Percentiles rank a stretch among this genome's conserved stretches.
phyloP scores from a whole-genome alignment of 35 echinoderm and acorn worm genomes.

The Acanthaster planci region DNA sequence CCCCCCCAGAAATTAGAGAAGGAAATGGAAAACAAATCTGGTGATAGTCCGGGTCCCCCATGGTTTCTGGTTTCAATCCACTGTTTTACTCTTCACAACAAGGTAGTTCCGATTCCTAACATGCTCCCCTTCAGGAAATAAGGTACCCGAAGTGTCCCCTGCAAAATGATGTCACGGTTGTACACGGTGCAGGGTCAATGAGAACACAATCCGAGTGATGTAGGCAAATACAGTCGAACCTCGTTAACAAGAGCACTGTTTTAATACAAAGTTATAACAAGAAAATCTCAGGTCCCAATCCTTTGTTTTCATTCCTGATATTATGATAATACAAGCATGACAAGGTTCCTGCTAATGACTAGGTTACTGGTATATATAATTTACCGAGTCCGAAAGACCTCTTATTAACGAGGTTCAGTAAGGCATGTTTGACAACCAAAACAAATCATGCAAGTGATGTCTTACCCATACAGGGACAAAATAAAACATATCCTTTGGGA shows the following conservation, averaged over 20 bases:
- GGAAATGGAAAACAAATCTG: background rate
- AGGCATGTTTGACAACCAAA: background rate
- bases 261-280: background rate
- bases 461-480: slow-evolving; percentile 97
- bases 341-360: background rate
- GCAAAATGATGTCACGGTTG: too few relatives aligned
- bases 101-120: too few relatives aligned
- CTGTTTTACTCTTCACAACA: too few relatives aligned
- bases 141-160: too few relatives aligned
- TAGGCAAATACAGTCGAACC: too few relatives aligned
- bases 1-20: background rate
- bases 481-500: slow-evolving; percentile 70
- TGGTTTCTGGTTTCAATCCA: too few relatives aligned
- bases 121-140: too few relatives aligned
- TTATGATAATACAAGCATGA: background rate
- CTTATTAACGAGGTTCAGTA: background rate
- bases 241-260: background rate
- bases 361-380: background rate
- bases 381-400: background rate
- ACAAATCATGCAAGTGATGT: background rate
- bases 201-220: too few relatives aligned
- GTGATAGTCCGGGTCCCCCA: too few relatives aligned
- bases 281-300: background rate
- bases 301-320: background rate
- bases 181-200: too few relatives aligned